A percentile compares a stretch with the other conserved stretches of the same genome.
Conservation (phyloP, 2,888 invertebrate genomes). For the Apamea anceps region DNA sequence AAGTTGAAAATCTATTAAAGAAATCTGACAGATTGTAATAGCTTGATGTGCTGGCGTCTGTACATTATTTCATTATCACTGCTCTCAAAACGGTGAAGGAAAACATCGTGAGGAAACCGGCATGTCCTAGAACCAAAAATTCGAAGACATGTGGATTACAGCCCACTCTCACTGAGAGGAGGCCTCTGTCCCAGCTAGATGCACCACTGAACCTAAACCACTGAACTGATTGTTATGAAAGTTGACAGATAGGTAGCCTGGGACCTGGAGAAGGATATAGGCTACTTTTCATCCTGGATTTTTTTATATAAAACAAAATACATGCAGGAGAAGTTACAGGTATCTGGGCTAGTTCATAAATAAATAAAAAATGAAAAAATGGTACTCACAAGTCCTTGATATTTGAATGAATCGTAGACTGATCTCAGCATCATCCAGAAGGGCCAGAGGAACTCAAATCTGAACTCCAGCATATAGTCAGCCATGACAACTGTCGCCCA, state of each 20-base stretch:
- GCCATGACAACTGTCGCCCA: constrained; percentile 98
- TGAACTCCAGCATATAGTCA: constrained; percentile 99
- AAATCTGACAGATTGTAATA: too few relatives aligned
- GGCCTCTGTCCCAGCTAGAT: not conserved
- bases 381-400: constrained; percentile 98
- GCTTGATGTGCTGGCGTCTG: too few relatives aligned
- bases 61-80: not conserved
- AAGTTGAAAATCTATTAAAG: too few relatives aligned
- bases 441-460: constrained; percentile 99
- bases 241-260: not conserved
- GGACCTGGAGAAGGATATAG: not conserved
- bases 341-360: not conserved
- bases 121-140: not conserved
- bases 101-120: not conserved
- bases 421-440: constrained; percentile 99
- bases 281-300: not conserved
- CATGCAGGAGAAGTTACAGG: not conserved
- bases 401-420: constrained; percentile 99
- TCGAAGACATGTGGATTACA: not conserved
- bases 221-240: not conserved
- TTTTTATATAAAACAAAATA: not conserved
- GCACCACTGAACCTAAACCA: not conserved
- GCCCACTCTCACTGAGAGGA: not conserved
- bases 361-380: not conserved
- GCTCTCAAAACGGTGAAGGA: too few relatives aligned